phyloP scores from a whole-genome alignment of 2,113 vertebrate species.

The Cygnus buccinator region DNA sequence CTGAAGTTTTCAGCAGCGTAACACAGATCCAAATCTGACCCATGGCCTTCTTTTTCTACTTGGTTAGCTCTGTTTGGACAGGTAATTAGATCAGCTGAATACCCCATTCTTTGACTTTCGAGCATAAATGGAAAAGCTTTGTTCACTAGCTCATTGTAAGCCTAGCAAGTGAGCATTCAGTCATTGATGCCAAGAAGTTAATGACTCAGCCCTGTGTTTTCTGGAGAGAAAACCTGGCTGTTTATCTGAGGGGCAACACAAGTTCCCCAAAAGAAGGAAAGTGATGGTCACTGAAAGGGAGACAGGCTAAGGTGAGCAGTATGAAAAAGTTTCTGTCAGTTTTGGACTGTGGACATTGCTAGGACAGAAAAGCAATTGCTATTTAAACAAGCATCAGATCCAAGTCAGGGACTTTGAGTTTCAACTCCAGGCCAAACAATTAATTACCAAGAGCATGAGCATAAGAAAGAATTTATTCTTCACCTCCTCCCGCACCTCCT shows the following conservation, averaged over 20 bases:
- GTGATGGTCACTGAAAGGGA: background rate
- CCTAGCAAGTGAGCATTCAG: background rate
- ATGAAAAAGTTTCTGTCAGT: background rate
- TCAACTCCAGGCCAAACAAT: background rate
- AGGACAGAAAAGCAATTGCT: background rate
- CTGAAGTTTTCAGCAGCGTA: background rate
- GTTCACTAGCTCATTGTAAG: background rate
- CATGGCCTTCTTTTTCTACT: background rate
- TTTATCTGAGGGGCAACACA: background rate
- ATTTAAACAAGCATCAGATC: slow-evolving; percentile 30
- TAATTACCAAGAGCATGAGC: background rate
- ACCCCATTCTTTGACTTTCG: background rate
- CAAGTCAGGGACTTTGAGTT: background rate
- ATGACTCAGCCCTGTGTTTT: slow-evolving; percentile 6
- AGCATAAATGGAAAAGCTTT: slow-evolving; percentile 11
- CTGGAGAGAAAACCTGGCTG: background rate
- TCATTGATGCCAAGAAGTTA: slow-evolving; percentile 7
- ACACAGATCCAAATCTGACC: background rate
- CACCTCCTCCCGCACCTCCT: background rate
- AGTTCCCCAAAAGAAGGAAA: background rate
- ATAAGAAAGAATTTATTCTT: background rate
- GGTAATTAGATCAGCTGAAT: slow-evolving; percentile 38
- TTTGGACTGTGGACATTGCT: background rate
- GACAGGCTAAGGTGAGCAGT: background rate
- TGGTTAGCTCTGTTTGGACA: slow-evolving; percentile 15